Percentiles rank a stretch among this genome's conserved stretches.
These are phyloP conservation scores for Ciconia boyciana DNA, from an alignment of 2,113 vertebrate genomes.

Conservation along the genomic window DNA sequence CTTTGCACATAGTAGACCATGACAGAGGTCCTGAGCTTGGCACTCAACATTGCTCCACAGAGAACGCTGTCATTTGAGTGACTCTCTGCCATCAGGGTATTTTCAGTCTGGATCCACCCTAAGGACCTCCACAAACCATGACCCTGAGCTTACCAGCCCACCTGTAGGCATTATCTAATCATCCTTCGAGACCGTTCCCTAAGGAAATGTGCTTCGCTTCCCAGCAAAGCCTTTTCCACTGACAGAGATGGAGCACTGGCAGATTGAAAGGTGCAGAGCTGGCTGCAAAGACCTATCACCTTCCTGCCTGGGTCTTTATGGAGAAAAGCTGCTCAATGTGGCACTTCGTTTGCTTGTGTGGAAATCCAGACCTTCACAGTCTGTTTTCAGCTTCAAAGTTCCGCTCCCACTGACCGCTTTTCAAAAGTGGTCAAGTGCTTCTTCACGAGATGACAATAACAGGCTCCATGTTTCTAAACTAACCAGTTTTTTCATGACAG, in stretches of 20 bases:
- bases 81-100: neutral
- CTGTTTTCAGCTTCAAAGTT: neutral
- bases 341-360: neutral
- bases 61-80: neutral
- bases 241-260: neutral
- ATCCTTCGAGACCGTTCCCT: neutral
- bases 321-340: neutral
- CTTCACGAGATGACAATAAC: neutral
- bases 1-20: neutral
- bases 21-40: neutral
- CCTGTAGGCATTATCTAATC: neutral
- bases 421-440: neutral
- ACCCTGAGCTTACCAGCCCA: neutral
- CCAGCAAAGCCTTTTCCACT: neutral
- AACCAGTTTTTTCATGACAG: neutral
- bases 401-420: neutral
- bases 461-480: neutral
- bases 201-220: neutral
- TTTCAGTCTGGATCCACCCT: neutral
- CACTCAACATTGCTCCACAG: neutral
- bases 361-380: neutral
- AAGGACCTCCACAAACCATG: neutral
- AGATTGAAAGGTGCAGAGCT: neutral
- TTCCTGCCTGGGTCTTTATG: fast-evolving
- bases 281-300: neutral